Evolutionary conservation across 2,113 vertebrate genomes (phyloP).

Genomic region (Numenius arquata): DNA sequence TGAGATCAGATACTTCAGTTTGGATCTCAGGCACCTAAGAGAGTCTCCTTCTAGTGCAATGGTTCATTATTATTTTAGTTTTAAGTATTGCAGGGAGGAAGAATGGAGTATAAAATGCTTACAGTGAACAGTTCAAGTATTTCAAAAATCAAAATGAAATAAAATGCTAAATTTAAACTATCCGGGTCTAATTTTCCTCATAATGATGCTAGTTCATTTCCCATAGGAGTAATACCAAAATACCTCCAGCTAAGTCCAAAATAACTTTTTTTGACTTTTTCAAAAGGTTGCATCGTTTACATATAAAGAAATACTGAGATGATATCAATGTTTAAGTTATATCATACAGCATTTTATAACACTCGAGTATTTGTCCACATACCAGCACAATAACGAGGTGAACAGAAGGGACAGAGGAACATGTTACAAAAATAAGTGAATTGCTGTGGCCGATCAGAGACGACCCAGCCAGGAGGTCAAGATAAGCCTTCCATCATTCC

Average conservation of each 20-base stretch:
- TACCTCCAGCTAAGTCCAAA: not conserved
- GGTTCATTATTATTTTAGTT: slow-evolving; percentile 5
- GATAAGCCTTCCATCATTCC: not conserved
- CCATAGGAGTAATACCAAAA: not conserved
- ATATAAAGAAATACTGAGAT: not conserved
- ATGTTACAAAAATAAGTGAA: not conserved
- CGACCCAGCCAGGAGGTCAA: not conserved
- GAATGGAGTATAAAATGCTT: not conserved
- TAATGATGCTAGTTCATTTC: not conserved
- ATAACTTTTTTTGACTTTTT: not conserved
- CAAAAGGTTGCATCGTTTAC: not conserved
- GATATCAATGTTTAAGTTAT: not conserved
- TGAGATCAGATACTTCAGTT: slow-evolving; percentile 49
- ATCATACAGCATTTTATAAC: not conserved
- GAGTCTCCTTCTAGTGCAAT: not conserved
- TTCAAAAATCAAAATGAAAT: not conserved
- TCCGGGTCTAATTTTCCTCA: not conserved
- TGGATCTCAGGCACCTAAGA: not conserved
- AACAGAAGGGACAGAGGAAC: not conserved
- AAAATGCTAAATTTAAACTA: not conserved
- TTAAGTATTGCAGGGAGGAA: slow-evolving; percentile 16
- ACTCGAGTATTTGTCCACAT: not conserved
- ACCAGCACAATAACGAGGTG: not conserved
- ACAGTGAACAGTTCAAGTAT: not conserved
- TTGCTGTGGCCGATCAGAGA: not conserved